Evolutionary conservation across 2,888 invertebrate genomes (phyloP).

Genomic region (Pseudococcus longispinus): DNA sequence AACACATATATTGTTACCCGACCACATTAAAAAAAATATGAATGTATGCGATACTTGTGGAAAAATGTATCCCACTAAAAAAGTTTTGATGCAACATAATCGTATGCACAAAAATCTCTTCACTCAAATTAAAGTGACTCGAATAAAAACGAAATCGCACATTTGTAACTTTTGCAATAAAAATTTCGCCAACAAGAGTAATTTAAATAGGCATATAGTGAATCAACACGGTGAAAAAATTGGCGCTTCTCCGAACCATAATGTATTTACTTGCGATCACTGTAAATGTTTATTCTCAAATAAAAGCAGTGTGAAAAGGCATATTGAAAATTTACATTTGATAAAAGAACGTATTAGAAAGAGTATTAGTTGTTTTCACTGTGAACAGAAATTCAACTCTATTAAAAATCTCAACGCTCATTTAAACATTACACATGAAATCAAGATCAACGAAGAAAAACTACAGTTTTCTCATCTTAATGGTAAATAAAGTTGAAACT

Average conservation of each 20-base stretch:
- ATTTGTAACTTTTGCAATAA: slow-evolving; percentile 37
- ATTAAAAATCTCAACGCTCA: slow-evolving; percentile 52
- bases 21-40: background rate
- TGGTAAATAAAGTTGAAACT: background rate
- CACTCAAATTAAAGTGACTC: background rate
- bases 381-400: slow-evolving; percentile 45
- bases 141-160: background rate
- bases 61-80: background rate
- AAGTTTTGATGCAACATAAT: background rate
- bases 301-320: slow-evolving; percentile 49
- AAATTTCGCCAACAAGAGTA: slow-evolving; percentile 36
- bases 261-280: slow-evolving; percentile 38
- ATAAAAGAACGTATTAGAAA: background rate
- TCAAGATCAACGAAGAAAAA: slow-evolving; percentile 27
- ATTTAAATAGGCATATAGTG: slow-evolving; percentile 30
- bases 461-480: slow-evolving; percentile 2
- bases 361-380: slow-evolving; percentile 47
- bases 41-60: slow-evolving; percentile 10
- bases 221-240: slow-evolving; percentile 30
- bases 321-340: slow-evolving; percentile 49
- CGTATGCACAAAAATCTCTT: background rate
- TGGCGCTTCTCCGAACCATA: background rate
- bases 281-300: slow-evolving; percentile 46
- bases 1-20: background rate
- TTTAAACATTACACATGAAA: background rate